phyloP scores from a whole-genome alignment of 2,888 invertebrate species.

The Branchipolynoe longqiensis region DNA sequence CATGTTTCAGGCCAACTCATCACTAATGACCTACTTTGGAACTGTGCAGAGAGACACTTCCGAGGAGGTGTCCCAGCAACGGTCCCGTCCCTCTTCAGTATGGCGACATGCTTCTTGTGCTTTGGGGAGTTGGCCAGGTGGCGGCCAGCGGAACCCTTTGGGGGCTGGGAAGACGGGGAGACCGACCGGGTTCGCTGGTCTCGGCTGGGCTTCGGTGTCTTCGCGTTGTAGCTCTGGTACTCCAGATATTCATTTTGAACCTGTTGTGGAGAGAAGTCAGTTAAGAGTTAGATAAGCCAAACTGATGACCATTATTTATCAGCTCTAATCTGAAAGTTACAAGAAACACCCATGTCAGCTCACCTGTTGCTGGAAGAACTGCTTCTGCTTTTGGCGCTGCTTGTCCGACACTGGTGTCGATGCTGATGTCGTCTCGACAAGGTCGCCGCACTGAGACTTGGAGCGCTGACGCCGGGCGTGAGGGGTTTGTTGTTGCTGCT shows the following conservation, averaged over 20 bases:
- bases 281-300: neutral
- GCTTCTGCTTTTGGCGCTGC: slow-evolving; percentile 70
- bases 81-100: slow-evolving; percentile 60
- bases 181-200: slow-evolving; percentile 46
- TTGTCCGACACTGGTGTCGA: slow-evolving; percentile 68
- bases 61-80: slow-evolving; percentile 16
- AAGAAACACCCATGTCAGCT: no score
- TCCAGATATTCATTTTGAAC: slow-evolving; percentile 72
- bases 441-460: slow-evolving; percentile 46
- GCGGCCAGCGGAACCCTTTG: neutral
- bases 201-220: slow-evolving; percentile 15
- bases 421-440: slow-evolving; percentile 50
- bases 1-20: neutral
- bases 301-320: neutral
- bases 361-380: slow-evolving; percentile 48
- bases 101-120: slow-evolving; percentile 25
- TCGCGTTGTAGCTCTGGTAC: slow-evolving; percentile 51
- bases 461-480: slow-evolving; percentile 19
- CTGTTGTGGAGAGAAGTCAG: slow-evolving; percentile 66
- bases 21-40: slow-evolving; percentile 48
- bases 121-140: slow-evolving; percentile 23
- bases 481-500: no score
- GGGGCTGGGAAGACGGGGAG: slow-evolving; percentile 25
- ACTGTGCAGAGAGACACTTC: slow-evolving; percentile 39
- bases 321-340: no score